Base-by-base conservation (phyloP, 2,797 vertebrate species). In the Buceros bicornis region DNA sequence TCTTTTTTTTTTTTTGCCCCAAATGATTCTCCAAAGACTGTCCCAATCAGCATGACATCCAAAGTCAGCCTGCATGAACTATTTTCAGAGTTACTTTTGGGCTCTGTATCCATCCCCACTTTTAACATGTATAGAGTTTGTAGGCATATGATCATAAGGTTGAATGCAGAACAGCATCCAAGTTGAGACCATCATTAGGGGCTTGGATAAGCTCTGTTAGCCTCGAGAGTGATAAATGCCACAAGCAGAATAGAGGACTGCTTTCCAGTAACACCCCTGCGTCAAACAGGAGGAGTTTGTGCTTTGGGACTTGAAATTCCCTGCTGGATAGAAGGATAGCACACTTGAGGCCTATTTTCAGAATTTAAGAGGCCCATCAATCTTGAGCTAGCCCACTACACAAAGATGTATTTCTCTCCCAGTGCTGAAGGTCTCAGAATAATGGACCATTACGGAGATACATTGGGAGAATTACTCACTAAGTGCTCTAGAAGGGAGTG, bases 351-450 rank as follows among this genome's bases (percentile, higher is more conserved):
- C 24, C 81, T 17, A 43, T 87, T 87, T 47, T 33, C 78, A 87
- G 81, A 67, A 85, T 95, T 94, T 85, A 87, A 77, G 90, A 92
- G 73, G 29, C 33, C 37, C 61, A 85, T 93, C 28, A 4, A 35
- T 82, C 80, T 76, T 11, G 1, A 85, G 60, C n/a, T 64, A 89
- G 80, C 56, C 45, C 60, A 45, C 45, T 50, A 58, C 88, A 90
- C 11, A 3, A 83, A 70, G 54, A 60, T 71, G 21, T 43, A 82
- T 90, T 87, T 82, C 77, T 53, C 60, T 57, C 45, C 62, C 81
- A 45, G 77, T n/a, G 80, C 67, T 82, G 94, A 94, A 95, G 86
- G 93, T 86, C 91, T 94, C 80, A 62, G 73, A 89, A 89, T 77
- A 89, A 95, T 24, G 31, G 54, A 14, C 94, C 90, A 80, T 94